Evolutionary conservation across 2,113 vertebrate species (phyloP).

Genomic region (Ranitomeya variabilis): DNA sequence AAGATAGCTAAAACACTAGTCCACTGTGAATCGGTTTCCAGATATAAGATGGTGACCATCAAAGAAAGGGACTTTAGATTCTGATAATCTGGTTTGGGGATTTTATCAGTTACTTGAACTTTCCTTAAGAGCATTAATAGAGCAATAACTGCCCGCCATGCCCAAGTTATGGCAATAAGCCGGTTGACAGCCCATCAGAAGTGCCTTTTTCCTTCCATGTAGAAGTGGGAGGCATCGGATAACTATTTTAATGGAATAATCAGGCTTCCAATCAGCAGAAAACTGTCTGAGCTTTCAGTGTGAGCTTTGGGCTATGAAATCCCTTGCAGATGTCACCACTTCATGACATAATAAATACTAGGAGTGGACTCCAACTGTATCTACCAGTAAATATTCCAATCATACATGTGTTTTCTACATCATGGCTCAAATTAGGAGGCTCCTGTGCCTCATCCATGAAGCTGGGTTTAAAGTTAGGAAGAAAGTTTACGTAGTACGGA

Average conservation of each 20-base stretch:
- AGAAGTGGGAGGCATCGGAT: no score
- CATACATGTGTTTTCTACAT: slow-evolving; percentile 32
- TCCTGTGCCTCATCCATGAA: neutral
- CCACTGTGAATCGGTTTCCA: neutral
- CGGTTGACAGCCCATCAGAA: no score
- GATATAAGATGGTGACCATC: no score
- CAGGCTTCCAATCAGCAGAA: neutral
- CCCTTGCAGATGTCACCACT: neutral
- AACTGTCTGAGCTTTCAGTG: no score
- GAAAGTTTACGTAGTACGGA: neutral
- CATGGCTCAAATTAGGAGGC: slow-evolving; percentile 9
- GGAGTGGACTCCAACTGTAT: neutral
- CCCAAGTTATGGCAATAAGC: no score
- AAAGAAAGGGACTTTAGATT: no score
- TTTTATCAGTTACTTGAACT: no score
- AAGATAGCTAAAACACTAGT: neutral
- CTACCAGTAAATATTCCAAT: neutral
- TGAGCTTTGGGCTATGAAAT: slow-evolving; percentile 6
- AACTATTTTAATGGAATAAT: neutral
- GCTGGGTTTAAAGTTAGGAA: neutral
- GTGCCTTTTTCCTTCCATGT: no score
- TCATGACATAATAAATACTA: slow-evolving; percentile 21
- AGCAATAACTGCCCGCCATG: no score
- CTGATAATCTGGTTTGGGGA: no score
- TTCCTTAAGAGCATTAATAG: no score